A percentile compares a stretch with the other conserved stretches of the same genome.
Conservation (phyloP, 2,113 vertebrate genomes). For the Stegastes partitus region DNA sequence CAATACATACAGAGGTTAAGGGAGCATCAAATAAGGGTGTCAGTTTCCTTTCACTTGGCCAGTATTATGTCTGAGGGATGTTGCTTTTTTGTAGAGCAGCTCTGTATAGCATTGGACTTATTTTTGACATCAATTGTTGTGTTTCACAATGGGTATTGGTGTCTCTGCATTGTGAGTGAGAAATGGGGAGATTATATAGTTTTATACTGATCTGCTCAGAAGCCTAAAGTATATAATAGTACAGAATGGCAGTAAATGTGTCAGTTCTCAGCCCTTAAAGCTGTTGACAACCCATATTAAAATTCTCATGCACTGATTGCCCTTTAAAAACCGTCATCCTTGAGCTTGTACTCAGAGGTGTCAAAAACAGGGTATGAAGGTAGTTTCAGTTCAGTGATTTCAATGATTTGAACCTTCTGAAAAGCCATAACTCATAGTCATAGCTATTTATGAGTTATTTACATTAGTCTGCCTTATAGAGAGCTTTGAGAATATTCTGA, state of each 20-base stretch:
- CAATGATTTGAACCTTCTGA: not conserved
- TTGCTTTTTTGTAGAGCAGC: slow-evolving; percentile 26
- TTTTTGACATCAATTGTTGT: not conserved
- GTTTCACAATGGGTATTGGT: slow-evolving; percentile 24
- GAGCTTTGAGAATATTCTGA: not conserved
- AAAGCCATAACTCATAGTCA: slow-evolving; percentile 19
- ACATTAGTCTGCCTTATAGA: not conserved
- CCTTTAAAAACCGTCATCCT: not conserved
- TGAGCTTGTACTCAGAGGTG: slow-evolving; percentile 1
- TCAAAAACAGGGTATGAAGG: not conserved
- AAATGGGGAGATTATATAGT: slow-evolving; percentile 11
- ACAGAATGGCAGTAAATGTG: not conserved
- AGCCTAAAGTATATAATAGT: not conserved
- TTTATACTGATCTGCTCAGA: slow-evolving; percentile 17
- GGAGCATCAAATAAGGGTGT: not conserved
- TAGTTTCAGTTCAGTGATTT: not conserved
- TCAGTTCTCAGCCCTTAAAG: not conserved
- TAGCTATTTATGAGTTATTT: not conserved
- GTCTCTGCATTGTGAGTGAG: slow-evolving; percentile 22
- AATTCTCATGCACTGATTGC: not conserved
- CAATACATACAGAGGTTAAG: not conserved
- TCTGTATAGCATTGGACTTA: slow-evolving; percentile 2
- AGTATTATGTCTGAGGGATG: slow-evolving; percentile 20
- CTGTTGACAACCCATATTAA: not conserved
- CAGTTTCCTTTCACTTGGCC: slow-evolving; percentile 8